Conservation (phyloP, 2,888 invertebrate genomes). For the Nezara viridula region DNA sequence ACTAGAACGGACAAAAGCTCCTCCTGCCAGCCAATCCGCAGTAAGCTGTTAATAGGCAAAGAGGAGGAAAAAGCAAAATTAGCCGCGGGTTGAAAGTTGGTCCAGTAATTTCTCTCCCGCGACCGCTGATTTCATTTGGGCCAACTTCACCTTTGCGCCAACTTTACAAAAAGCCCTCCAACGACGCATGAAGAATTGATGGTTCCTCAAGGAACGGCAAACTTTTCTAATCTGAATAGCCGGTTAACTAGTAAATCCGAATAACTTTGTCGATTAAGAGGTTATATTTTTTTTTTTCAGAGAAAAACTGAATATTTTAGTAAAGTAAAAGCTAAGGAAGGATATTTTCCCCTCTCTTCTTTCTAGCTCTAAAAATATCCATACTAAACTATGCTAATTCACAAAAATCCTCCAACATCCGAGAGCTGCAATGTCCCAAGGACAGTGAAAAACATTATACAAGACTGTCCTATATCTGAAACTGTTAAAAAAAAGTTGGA, state of each 20-base stretch:
- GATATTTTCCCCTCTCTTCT: too few relatives aligned
- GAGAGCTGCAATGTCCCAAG: too few relatives aligned
- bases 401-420: too few relatives aligned
- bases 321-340: neutral
- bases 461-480: too few relatives aligned
- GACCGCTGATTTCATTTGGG: constrained; percentile 17
- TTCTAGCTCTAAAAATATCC: too few relatives aligned
- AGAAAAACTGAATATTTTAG: neutral
- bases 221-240: constrained; percentile 38
- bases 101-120: neutral
- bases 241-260: constrained; percentile 8
- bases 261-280: neutral
- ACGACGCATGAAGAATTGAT: constrained; percentile 47
- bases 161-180: constrained; percentile 6
- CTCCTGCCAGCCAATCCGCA: neutral
- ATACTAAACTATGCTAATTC: too few relatives aligned
- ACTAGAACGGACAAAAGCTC: neutral
- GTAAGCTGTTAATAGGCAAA: neutral
- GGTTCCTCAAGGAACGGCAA: neutral
- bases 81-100: neutral
- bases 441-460: too few relatives aligned
- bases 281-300: neutral
- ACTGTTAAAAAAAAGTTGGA: too few relatives aligned
- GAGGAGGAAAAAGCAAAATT: neutral
- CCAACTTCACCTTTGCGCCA: constrained; percentile 16